These are phyloP conservation scores for Odontophorus gujanensis DNA, from an alignment of 2,113 vertebrate species.

Conservation along the genomic window DNA sequence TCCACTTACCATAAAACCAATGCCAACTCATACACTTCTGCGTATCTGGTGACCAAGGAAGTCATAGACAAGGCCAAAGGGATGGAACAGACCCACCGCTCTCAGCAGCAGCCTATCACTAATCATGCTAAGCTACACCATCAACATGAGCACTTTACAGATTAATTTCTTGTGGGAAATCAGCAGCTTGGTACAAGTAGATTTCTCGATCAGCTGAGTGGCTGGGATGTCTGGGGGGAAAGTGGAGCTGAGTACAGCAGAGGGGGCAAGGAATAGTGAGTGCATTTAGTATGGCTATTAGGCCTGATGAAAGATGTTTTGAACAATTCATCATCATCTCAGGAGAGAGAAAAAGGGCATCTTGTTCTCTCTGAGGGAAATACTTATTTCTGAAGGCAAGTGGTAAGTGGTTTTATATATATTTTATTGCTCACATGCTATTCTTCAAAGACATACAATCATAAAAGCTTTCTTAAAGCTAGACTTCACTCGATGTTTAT, in stretches of 20 bases:
- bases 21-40: rapidly evolving
- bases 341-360: not conserved
- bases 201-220: not conserved
- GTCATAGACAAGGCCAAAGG: not conserved
- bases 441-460: not conserved
- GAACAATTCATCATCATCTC: constrained; percentile 6
- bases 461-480: not conserved
- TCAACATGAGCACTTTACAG: not conserved
- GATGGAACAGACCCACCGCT: not conserved
- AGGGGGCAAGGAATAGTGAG: not conserved
- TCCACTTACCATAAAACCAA: rapidly evolving
- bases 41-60: not conserved
- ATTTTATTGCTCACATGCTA: not conserved
- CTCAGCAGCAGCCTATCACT: not conserved
- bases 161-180: not conserved
- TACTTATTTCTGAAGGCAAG: not conserved
- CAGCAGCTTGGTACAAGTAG: rapidly evolving
- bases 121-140: not conserved
- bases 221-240: not conserved
- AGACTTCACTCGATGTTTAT: not conserved
- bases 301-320: not conserved
- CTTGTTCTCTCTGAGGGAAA: not conserved
- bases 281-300: not conserved
- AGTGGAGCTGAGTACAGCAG: not conserved
- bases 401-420: not conserved